A percentile compares a stretch with the other conserved stretches of the same genome.
Conservation (phyloP, 2,888 invertebrate species). For the Cataglyphis livida region DNA sequence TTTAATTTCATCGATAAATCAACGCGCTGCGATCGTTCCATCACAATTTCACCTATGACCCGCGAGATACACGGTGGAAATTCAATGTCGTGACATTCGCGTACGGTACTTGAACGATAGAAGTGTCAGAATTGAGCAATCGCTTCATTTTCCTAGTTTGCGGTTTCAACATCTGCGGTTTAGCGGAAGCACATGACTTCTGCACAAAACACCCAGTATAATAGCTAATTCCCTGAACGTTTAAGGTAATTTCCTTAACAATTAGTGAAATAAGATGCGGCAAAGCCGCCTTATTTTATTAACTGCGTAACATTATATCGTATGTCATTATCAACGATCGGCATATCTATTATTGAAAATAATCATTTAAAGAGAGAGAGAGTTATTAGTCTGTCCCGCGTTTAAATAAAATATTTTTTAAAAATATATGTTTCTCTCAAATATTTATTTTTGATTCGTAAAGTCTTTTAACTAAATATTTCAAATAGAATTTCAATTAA, state of each 20-base stretch:
- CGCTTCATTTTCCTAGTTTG: background rate
- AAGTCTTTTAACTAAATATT: too few relatives aligned
- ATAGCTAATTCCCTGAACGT: background rate
- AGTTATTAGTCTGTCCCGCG: background rate
- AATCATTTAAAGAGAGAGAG: background rate
- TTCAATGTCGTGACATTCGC: conserved; percentile 33
- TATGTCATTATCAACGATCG: background rate
- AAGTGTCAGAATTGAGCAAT: conserved; percentile 5
- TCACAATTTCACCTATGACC: conserved; percentile 1
- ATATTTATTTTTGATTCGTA: too few relatives aligned
- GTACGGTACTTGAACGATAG: background rate
- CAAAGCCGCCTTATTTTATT: background rate
- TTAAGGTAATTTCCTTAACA: background rate
- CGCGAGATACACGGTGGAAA: background rate
- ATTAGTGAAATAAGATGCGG: conserved; percentile 16
- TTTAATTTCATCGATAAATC: conserved; percentile 36
- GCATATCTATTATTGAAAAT: background rate
- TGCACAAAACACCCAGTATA: background rate
- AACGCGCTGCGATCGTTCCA: conserved; percentile 2
- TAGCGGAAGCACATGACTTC: background rate
- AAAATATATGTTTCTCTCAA: too few relatives aligned
- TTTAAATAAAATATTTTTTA: background rate
- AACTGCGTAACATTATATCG: background rate
- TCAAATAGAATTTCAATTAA: background rate
- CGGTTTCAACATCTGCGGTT: background rate